phyloP scores from a whole-genome alignment of 1,140 invertebrate species.

The Papilio aristodemus region DNA sequence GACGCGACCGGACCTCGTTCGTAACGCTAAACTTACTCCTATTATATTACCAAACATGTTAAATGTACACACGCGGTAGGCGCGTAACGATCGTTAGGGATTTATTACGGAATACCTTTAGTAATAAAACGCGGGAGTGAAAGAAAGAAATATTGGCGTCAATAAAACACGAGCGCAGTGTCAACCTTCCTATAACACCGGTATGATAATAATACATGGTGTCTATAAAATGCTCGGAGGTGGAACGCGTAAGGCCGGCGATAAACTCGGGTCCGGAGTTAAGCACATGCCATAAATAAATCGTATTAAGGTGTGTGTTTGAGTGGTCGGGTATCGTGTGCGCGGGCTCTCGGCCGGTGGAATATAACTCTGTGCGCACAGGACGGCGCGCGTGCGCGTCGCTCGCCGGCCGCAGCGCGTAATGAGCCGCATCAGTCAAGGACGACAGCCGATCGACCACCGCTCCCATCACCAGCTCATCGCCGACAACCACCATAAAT shows the following conservation, averaged over 20 bases:
- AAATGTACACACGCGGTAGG: conserved; percentile 24
- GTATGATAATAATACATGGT: conserved; percentile 59
- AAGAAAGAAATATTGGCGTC: conserved; percentile 68
- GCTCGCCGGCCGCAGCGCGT: conserved; percentile 64
- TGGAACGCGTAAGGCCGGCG: conserved; percentile 48
- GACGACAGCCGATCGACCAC: conserved; percentile 57
- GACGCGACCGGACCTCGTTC: conserved; percentile 47
- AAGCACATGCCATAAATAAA: conserved; percentile 72
- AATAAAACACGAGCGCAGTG: conserved; percentile 65
- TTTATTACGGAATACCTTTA: conserved; percentile 52
- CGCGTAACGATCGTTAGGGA: conserved; percentile 38
- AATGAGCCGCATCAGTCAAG: conserved; percentile 70
- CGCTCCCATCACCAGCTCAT: conserved; percentile 35
- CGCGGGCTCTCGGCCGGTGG: conserved; percentile 53
- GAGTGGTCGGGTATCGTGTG: conserved; percentile 57
- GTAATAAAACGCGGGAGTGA: conserved; percentile 60
- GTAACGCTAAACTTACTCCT: conserved; percentile 43
- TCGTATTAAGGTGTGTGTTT: conserved; percentile 70
- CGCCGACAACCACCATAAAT: conserved; percentile 19
- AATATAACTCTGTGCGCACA: conserved; percentile 42
- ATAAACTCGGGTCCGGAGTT: conserved; percentile 55
- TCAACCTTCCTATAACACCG: conserved; percentile 64
- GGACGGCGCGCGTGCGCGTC: conserved; percentile 27
- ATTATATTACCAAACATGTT: conserved; percentile 43
- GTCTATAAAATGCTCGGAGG: conserved; percentile 62